Conservation (phyloP, 2,888 invertebrate genomes). For the Linnaemya tessellans region DNA sequence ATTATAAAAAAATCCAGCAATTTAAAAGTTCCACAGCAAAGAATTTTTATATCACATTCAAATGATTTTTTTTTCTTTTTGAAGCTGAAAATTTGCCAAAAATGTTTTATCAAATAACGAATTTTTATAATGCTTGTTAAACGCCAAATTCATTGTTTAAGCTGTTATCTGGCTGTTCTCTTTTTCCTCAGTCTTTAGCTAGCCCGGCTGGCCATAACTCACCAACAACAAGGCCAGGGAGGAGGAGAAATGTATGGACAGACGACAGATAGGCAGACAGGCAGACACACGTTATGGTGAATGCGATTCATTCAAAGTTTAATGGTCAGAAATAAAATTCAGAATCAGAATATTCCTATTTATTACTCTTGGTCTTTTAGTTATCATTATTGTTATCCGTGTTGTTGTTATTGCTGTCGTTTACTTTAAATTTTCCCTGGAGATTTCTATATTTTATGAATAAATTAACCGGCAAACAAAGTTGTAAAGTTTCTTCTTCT, state of each 20-base stretch:
- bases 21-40: background rate
- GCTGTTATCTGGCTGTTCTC: background rate
- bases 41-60: background rate
- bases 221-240: constrained; percentile 25
- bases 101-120: background rate
- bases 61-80: background rate
- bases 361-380: constrained; percentile 22
- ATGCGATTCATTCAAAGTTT: constrained; percentile 51
- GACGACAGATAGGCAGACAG: background rate
- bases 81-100: constrained; percentile 34
- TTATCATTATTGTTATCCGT: constrained; percentile 11
- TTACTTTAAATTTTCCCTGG: constrained; percentile 43
- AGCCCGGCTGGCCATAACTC: constrained; percentile 29
- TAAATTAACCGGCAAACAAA: constrained; percentile 49
- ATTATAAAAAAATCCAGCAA: background rate
- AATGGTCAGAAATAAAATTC: constrained; percentile 49
- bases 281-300: background rate
- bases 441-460: constrained; percentile 53
- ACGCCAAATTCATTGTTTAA: background rate
- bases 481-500: constrained; percentile 14
- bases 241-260: background rate
- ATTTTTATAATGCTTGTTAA: constrained; percentile 13
- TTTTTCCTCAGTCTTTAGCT: background rate
- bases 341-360: constrained; percentile 48
- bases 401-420: background rate